phyloP scores from a whole-genome alignment of 35 echinoderm and acorn worm genomes.

The Diadema setosum region DNA sequence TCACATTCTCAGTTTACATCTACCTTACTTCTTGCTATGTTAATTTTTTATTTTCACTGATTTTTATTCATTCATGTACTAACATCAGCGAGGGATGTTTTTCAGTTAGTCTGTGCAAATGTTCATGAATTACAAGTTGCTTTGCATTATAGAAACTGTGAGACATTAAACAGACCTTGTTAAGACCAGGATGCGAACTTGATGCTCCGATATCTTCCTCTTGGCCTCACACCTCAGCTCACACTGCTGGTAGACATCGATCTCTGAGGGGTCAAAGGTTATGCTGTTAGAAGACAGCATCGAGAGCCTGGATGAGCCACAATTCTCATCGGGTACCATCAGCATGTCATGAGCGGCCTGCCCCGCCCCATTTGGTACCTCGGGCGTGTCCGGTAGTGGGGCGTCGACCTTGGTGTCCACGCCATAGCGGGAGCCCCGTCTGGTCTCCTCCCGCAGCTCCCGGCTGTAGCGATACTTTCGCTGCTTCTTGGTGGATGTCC shows the following conservation, averaged over 20 bases:
- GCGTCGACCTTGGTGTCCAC: not conserved
- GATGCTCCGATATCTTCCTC: constrained; percentile 84
- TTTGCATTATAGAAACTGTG: no score
- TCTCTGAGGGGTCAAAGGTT: constrained; percentile 44
- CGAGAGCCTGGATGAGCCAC: not conserved
- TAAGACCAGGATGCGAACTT: constrained; percentile 77
- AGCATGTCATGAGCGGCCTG: not conserved
- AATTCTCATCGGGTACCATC: not conserved
- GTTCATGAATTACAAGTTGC: no score
- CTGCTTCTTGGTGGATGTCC: constrained; percentile 26
- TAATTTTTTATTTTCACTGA: no score
- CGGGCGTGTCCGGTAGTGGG: not conserved
- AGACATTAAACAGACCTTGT: constrained; percentile 93
- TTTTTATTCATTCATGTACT: no score
- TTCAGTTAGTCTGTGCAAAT: no score
- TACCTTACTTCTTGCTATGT: no score
- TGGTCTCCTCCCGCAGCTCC: constrained; percentile 62
- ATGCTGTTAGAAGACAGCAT: not conserved
- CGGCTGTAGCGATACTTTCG: constrained; percentile 87
- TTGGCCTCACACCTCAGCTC: constrained; percentile 51
- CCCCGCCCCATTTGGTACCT: not conserved
- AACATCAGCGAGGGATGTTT: no score
- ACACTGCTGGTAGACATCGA: constrained; percentile 55
- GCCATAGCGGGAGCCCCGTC: constrained; percentile 34
- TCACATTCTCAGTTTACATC: no score